Base-by-base conservation (phyloP, 2,797 vertebrate species). In the Apogon hyalosoma region DNA sequence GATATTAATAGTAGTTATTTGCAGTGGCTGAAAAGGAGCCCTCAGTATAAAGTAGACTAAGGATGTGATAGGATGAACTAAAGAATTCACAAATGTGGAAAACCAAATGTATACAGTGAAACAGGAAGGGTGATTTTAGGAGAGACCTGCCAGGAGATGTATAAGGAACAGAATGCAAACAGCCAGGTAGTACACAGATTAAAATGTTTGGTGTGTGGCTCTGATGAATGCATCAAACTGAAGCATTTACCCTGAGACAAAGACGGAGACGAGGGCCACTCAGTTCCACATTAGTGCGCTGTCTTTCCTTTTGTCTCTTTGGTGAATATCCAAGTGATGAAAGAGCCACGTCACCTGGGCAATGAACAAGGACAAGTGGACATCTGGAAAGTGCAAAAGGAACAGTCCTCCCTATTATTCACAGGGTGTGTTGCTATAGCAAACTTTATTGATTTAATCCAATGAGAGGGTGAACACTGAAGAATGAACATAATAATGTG, bases 191-290 rank as follows among this genome's bases (percentile, higher is more conserved):
- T 14, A 52, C 14, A 24, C 21, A 14, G 14, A 12, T 49, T 51
- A 13, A 11, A 28, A n/a, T 21, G 13, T 15, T 43, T 47, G 7
- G 8, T 53, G n/a, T 36, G 47, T 28, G 28, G 52, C 62, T 40
- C 36, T 45, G 19, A 55, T 59, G 18, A 8, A 43, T 45, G 24
- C 33, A 36, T 69, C 40, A 40, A 33, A 59, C 16, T 63, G 69
- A 64, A 49, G 41, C 24, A 62, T 50, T 13, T n/a, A 19, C 18
- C 56, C 28, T 49, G 11, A 59, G 40, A 49, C 52, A 19, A 38
- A 52, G 56, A 31, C 49, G 24, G 8, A 36, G 51, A 41, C 10
- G 1, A 21, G n/a, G 36, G 18, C 5, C 28, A 28, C 61, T 31
- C 0, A 0, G 42, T 69, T 73, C 24, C 33, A 54, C 21, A 43